Conservation (phyloP, 2,113 vertebrate species). For the Neomonachus schauinslandi region DNA sequence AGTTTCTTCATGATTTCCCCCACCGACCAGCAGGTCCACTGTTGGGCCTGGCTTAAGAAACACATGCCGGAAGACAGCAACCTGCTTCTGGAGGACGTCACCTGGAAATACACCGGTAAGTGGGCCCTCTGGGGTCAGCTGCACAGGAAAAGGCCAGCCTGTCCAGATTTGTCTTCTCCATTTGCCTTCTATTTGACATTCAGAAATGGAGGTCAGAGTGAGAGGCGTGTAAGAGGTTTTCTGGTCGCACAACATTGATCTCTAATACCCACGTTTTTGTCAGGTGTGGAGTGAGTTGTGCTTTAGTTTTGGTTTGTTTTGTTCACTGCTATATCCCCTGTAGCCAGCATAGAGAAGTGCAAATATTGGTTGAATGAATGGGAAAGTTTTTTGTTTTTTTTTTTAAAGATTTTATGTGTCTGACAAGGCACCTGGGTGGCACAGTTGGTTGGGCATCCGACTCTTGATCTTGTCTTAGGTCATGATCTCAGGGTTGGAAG, state of each 20-base stretch:
- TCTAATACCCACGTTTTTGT: neutral
- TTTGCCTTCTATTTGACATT: neutral
- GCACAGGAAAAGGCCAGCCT: neutral
- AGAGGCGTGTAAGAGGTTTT: neutral
- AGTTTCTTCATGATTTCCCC: conserved; percentile 99
- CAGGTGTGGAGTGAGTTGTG: neutral
- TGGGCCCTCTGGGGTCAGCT: neutral
- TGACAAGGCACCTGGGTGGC: neutral
- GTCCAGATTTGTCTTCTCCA: neutral
- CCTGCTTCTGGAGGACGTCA: conserved; percentile 95
- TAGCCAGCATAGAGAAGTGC: neutral
- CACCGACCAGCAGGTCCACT: conserved; percentile 98
- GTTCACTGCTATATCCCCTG: neutral
- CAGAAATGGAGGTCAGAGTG: neutral
- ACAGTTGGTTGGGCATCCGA: neutral
- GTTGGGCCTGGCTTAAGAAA: conserved; percentile 97
- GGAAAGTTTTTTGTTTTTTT: neutral
- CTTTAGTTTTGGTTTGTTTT: neutral
- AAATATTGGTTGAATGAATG: neutral
- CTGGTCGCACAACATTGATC: neutral
- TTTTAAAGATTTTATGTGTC: too few species aligned
- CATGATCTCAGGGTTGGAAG: neutral
- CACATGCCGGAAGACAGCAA: conserved; percentile 92
- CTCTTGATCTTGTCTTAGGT: neutral
- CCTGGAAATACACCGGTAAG: conserved; percentile 98